phyloP scores from a whole-genome alignment of 2,888 invertebrate species.

The Heteromurus nitidus region DNA sequence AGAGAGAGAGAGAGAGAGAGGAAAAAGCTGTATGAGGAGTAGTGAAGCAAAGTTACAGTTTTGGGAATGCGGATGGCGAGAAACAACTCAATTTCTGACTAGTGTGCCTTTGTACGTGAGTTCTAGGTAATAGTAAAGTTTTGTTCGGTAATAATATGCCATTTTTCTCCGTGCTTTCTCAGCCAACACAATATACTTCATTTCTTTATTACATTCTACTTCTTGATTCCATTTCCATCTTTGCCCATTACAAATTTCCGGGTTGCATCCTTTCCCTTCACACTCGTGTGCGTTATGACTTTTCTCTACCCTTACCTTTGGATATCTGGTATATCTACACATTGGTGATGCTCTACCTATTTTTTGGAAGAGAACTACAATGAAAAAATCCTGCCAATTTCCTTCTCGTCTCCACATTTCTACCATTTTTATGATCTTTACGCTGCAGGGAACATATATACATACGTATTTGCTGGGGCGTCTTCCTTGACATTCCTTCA shows the following conservation, averaged over 20 bases:
- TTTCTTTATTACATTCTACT: conserved; percentile 36
- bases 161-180: conserved; percentile 1
- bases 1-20: too few species aligned
- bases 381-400: conserved; percentile 41
- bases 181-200: conserved; percentile 24
- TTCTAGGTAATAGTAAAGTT: too few species aligned
- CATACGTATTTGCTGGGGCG: too few species aligned
- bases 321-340: too few species aligned
- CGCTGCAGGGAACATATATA: conserved; percentile 15
- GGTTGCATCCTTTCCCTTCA: conserved; percentile 22
- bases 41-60: too few species aligned
- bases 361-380: background rate
- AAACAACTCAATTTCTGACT: too few species aligned
- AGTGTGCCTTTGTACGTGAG: too few species aligned
- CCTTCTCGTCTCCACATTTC: conserved; percentile 23
- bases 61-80: too few species aligned
- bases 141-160: too few species aligned
- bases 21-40: too few species aligned
- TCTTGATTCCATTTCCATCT: conserved; percentile 38
- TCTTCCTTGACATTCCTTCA: background rate
- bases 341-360: too few species aligned
- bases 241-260: conserved; percentile 39
- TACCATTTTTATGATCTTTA: conserved; percentile 32
- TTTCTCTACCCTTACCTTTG: background rate
- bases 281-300: background rate